Conservation (phyloP, 2,797 vertebrate species). For the Sebastes steindachneri region DNA sequence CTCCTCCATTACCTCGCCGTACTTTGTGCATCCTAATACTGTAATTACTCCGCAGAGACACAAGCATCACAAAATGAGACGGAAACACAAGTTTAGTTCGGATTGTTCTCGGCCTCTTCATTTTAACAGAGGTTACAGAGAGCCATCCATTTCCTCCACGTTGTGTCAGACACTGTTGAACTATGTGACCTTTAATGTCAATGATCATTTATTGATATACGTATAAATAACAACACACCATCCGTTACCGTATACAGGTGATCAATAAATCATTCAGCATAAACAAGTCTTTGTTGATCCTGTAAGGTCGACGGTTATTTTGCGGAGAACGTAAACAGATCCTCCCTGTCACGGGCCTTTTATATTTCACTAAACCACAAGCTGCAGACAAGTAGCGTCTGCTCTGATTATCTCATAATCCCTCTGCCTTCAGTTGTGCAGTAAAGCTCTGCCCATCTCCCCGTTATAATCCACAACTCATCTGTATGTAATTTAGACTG, state of each 20-base stretch:
- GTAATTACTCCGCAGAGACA: conserved; percentile 30
- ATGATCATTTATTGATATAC: conserved; percentile 35
- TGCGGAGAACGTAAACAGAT: conserved; percentile 7
- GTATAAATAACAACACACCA: conserved; percentile 8
- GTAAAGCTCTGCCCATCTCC: conserved; percentile 1
- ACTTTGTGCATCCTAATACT: conserved; percentile 26
- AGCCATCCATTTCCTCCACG: not conserved
- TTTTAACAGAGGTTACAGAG: conserved; percentile 19
- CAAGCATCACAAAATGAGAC: conserved; percentile 20
- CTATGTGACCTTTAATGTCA: conserved; percentile 39
- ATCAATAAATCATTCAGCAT: conserved; percentile 38
- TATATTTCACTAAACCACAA: conserved; percentile 16
- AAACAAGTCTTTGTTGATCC: conserved; percentile 7
- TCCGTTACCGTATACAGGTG: conserved; percentile 5
- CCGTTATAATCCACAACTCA: conserved; percentile 15
- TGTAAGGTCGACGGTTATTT: not conserved
- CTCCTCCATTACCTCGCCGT: conserved; percentile 26
- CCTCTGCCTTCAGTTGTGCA: conserved; percentile 4
- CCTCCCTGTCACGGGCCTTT: not conserved
- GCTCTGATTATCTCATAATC: conserved; percentile 46
- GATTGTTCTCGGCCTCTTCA: not conserved
- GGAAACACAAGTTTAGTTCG: not conserved
- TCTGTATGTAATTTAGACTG: not conserved
- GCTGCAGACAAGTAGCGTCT: conserved; percentile 17
- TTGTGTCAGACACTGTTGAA: not conserved